These are phyloP conservation scores for Lissonota sp. DNA, from an alignment of 2,888 invertebrate genomes.

Conservation along the genomic window DNA sequence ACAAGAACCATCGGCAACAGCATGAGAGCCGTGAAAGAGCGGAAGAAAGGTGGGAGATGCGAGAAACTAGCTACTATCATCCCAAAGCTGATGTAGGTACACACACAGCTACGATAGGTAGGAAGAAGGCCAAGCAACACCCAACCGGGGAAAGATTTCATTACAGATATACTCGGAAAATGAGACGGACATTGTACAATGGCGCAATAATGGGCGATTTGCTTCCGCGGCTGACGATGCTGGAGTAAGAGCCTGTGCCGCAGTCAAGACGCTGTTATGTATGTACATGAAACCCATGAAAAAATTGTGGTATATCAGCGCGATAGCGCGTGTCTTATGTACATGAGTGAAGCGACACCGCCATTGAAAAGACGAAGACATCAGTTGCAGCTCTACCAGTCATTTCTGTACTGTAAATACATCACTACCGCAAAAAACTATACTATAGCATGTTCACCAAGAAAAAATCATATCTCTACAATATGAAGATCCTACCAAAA, in stretches of 20 bases:
- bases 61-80: slow-evolving; percentile 38
- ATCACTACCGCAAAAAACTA: too few species aligned
- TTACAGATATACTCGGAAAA: slow-evolving; percentile 79
- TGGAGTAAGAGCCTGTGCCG: slow-evolving; percentile 46
- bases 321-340: slow-evolving; percentile 27
- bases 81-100: slow-evolving; percentile 12
- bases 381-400: slow-evolving; percentile 3
- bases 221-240: slow-evolving; percentile 46
- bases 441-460: too few species aligned
- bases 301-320: slow-evolving; percentile 28
- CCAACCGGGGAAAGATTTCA: slow-evolving; percentile 74
- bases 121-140: slow-evolving; percentile 17
- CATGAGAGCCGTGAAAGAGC: slow-evolving; percentile 38
- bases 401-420: too few species aligned
- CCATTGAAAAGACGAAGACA: slow-evolving; percentile 28
- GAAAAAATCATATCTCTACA: too few species aligned
- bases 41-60: slow-evolving; percentile 11
- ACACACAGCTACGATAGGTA: slow-evolving; percentile 6
- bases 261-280: slow-evolving; percentile 57
- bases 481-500: too few species aligned
- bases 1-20: slow-evolving; percentile 28
- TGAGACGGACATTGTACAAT: slow-evolving; percentile 75
- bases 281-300: slow-evolving; percentile 2
- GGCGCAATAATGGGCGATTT: slow-evolving; percentile 76
- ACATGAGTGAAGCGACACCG: neutral